Base-by-base conservation (phyloP, 2,888 invertebrate genomes). In the Lasioglossum calceatum region DNA sequence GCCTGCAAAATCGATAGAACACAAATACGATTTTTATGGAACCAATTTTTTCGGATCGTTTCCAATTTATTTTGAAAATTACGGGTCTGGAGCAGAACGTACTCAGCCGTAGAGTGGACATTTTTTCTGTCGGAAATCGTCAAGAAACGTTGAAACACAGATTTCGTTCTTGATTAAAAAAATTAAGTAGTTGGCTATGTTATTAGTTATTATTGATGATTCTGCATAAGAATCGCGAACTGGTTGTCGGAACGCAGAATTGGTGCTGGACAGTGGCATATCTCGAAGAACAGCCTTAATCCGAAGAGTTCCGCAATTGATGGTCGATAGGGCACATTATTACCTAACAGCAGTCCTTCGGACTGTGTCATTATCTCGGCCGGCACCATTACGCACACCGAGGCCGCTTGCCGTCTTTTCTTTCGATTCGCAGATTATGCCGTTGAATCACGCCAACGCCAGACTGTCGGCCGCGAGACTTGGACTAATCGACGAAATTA, bases 271-370 rank as follows among this genome's bases (percentile, higher is more conserved):
- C n/a, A 64, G 19, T 58, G 32, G 14, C 7, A 32, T 36, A 64
- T 32, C 12, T 64, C 32, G 64, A 8, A 32, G n/a, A 64, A 32
- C 32, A 36, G 32, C 19, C 19, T 3, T 64, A 32, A 64, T 64
- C 32, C 19, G 7, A 64, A 36, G 32, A 64, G 32, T 36, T 64
- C 64, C 14, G 32, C 64, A 94, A 94, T 94, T 94, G 93, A 93
- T 92, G 93, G 91, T 92, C 92, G 93, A 94, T 94, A 93, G 92
- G 92, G 91, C 91, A 90, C 92, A 91, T 93, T 94, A 93, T 93
- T 94, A 92, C 92, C 91, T 88, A 89, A 90, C 91, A 85, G 87
- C 87, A 86, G 90, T 79, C 89, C 89, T 86, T 89, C 93, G 92
- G 90, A 93, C 91, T 91, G 90, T 91, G 88, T 92, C 91, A 93